Evolutionary conservation across 2,797 vertebrate genomes (phyloP), one percentile per base, ranked within the genome.

Genomic region (Dromococcyx pavoninus): DNA sequence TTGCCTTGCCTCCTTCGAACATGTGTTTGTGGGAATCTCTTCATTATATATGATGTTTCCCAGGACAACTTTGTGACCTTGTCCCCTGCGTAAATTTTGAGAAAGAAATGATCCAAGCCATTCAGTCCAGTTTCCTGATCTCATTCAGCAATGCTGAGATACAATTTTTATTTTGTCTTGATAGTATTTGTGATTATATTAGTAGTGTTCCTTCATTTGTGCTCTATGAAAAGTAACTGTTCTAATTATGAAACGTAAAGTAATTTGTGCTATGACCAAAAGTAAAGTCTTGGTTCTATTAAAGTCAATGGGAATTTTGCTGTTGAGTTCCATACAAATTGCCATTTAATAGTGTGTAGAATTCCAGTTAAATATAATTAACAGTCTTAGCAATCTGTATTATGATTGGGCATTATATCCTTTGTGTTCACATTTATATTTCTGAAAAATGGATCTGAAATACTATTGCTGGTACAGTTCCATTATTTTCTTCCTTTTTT

Each of bases 371-470:
- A 83, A 72, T 82, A 88, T 69, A 32, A 78, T 86, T 75, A 91
- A 4, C 7, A 86, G 17, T 66, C 8, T 61, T 77, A 80, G 24
- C 23, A 51, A 54, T 58, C 46, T 65, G 5, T 77, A 66, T 79
- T 81, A 56, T 4, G 37, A 61, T 12, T 85, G 50, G 89, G 10
- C 15, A 72, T 86, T 77, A 65, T 30, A 58, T 2, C 1, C 11
- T 83, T 92, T 78, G 24, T 75, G 18, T 78, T 85, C n/a, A 54
- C 2, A 0, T 74, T 91, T 61, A 67, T 75, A 37, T 88, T 94
- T 51, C 50, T 87, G 81, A 89, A 77, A 88, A 92, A 70, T 37
- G 11, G n/a, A 69, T 92, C 46, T 80, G 56, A 94, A 92, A 71
- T 61, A 37, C 32, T 82, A 8, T 54, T 74, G 37, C 17, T 86